phyloP scores from a whole-genome alignment of 2,797 vertebrate genomes.

The Silurus lanzhouensis region DNA sequence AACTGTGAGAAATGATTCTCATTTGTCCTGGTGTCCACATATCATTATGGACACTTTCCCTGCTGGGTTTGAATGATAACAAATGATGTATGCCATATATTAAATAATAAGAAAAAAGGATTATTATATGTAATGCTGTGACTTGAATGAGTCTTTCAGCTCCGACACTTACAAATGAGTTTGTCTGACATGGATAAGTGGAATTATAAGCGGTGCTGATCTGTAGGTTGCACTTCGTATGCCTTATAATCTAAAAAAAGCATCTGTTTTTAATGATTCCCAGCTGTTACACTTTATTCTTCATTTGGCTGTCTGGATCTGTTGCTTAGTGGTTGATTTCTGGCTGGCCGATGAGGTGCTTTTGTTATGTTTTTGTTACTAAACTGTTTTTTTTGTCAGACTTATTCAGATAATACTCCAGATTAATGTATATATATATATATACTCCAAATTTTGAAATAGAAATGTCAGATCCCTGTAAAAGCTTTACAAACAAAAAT shows the following conservation, averaged over 20 bases:
- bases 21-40: background rate
- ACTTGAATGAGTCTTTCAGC: background rate
- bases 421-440: background rate
- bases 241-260: constrained; percentile 26
- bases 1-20: constrained; percentile 17
- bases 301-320: background rate
- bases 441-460: background rate
- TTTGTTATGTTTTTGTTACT: background rate
- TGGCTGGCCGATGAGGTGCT: background rate
- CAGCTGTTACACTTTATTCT: background rate
- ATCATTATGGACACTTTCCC: background rate
- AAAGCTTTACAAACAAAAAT: background rate
- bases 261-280: background rate
- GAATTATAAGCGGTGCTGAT: background rate
- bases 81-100: background rate
- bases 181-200: constrained; percentile 48
- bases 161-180: constrained; percentile 38
- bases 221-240: background rate
- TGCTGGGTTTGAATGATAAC: background rate
- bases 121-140: background rate
- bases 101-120: background rate
- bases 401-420: background rate
- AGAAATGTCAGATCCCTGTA: background rate
- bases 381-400: background rate
- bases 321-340: background rate